Percentiles rank a stretch among this genome's conserved stretches.
These are phyloP conservation scores for Miopithecus talapoin DNA, from an alignment of 2,797 vertebrate species.

Conservation along the genomic window DNA sequence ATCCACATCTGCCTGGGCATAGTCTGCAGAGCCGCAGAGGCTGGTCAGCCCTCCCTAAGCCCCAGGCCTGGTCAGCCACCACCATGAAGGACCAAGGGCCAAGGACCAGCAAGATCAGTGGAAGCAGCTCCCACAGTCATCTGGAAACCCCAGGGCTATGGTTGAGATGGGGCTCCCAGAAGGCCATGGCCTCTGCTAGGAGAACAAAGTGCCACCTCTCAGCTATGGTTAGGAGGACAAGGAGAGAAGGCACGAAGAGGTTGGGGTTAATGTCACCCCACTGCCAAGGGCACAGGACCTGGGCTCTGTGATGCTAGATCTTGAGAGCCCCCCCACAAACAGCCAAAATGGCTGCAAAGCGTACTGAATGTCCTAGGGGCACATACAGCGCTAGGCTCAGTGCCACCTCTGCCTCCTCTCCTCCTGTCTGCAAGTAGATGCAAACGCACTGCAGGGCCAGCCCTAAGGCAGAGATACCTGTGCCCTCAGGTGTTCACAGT, in stretches of 20 bases:
- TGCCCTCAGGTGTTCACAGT: background rate
- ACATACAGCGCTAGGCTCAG: background rate
- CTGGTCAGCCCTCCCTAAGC: background rate
- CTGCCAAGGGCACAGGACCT: background rate
- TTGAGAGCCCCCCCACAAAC: background rate
- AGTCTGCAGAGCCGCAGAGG: too few relatives aligned
- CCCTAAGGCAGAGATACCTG: background rate
- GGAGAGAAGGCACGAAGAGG: background rate
- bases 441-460: background rate
- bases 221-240: background rate
- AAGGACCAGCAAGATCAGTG: background rate
- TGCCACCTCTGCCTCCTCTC: background rate
- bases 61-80: background rate
- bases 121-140: background rate
- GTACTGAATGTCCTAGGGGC: rapidly evolving
- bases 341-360: background rate
- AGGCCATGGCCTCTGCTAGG: background rate
- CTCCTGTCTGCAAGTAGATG: background rate
- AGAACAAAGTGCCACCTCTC: background rate
- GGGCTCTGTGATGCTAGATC: background rate
- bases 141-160: background rate
- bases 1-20: background rate
- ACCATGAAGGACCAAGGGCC: background rate
- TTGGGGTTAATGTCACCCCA: background rate
- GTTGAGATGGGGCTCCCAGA: background rate